Evolutionary conservation across 2,888 invertebrate species (phyloP), one percentile per base, ranked within the genome.

Genomic region (Theodoxus fluviatilis): DNA sequence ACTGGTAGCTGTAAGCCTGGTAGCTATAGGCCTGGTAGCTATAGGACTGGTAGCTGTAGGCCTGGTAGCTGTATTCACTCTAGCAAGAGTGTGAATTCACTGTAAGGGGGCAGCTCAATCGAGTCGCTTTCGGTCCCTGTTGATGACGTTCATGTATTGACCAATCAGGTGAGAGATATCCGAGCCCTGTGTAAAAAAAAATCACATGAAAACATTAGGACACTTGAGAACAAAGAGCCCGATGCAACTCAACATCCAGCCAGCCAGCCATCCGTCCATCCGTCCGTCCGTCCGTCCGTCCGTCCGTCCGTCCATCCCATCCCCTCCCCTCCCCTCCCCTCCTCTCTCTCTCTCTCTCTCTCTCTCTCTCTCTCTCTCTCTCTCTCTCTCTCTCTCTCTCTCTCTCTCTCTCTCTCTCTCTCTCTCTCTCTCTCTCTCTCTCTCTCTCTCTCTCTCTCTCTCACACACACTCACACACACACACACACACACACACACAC

Each of bases 141-240:
- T 84, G 64, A 83, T 93, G 89, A 97, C 93, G 82, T 94, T 95
- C 85, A 98, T 96, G 89, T 98, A 98, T 88, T 98, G 98, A 38
- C 96, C 91, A 83, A 98, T 96, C 81, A 98, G 91, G 77, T 97
- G 92, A 65, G 96, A 95, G 81, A 98, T 95, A 89, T 98, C 98
- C 84, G 96, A 96, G 49, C 98, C 98, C 89, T 98, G 94, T 68
- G 83, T 18, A 31, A 37, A n/a, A n/a, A n/a, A n/a, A n/a, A n/a
- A n/a, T 22, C n/a, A 18, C 12, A 64, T 64, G 3, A 25, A 35
- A 35, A n/a, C 22, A 38, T 28, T 18, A 33, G 18, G n/a, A 64
- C 15, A 9, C 1, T 18, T 18, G 12, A 12, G 18, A 64, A 2
- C 7, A 18, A 25, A 18, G 4, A n/a, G 64, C 33, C 15, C 18